phyloP scores from a whole-genome alignment of 1,140 invertebrate genomes.

The Ridgeia piscesae region DNA sequence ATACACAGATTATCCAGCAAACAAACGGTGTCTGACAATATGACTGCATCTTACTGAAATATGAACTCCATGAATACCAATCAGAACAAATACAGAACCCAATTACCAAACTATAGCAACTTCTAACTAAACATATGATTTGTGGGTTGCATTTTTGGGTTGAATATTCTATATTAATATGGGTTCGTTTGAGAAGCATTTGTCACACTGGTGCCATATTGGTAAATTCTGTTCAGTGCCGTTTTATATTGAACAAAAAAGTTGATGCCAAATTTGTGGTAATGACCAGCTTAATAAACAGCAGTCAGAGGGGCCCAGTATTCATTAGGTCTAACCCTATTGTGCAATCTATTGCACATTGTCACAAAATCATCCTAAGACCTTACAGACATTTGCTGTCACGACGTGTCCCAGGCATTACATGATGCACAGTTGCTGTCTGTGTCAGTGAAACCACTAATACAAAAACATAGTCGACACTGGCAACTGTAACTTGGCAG shows the following conservation, averaged over 20 bases:
- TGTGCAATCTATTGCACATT: not conserved
- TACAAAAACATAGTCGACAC: not conserved
- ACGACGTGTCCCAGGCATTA: not conserved
- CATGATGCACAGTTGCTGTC: not conserved
- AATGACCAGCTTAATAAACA: too few species aligned
- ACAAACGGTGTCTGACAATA: not conserved
- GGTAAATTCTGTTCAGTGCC: too few species aligned
- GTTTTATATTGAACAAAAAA: too few species aligned
- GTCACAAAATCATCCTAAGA: not conserved
- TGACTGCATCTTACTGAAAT: not conserved
- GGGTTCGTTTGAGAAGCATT: too few species aligned
- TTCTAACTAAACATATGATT: too few species aligned
- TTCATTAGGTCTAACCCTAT: not conserved
- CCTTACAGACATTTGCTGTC: not conserved
- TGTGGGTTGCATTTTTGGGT: too few species aligned
- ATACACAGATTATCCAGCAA: not conserved
- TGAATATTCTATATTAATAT: too few species aligned
- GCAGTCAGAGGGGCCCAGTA: too few species aligned
- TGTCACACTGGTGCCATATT: too few species aligned
- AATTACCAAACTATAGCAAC: too few species aligned
- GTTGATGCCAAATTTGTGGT: too few species aligned
- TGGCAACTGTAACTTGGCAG: too few species aligned
- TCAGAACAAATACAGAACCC: not conserved
- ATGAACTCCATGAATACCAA: not conserved
- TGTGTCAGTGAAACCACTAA: not conserved